A percentile compares a stretch with the other conserved stretches of the same genome.
Evolutionary conservation across 2,888 invertebrate genomes (phyloP).

Genomic region (Calameuta pallipes): DNA sequence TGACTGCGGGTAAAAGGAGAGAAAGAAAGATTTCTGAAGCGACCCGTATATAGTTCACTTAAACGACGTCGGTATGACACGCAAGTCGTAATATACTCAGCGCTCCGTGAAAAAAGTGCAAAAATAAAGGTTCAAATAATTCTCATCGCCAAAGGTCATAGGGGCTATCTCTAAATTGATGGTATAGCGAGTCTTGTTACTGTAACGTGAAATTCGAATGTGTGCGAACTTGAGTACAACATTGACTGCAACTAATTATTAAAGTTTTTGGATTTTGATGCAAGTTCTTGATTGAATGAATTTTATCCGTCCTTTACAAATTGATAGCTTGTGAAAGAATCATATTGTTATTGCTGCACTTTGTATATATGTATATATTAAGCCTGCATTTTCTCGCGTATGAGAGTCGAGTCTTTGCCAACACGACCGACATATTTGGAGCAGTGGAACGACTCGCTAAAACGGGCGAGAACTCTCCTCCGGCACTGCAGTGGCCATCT

Average conservation of each 20-base stretch:
- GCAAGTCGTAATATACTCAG: background rate
- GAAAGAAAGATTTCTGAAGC: background rate
- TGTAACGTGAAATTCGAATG: background rate
- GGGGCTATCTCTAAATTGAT: slow-evolving; percentile 15
- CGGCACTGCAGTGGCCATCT: slow-evolving; percentile 30
- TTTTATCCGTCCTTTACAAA: background rate
- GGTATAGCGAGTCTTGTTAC: slow-evolving; percentile 21
- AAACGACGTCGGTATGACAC: background rate
- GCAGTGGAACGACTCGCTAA: slow-evolving; percentile 35
- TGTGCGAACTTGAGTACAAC: background rate
- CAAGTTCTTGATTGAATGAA: background rate
- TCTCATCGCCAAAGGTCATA: slow-evolving; percentile 32
- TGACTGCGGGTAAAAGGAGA: background rate
- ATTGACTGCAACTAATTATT: background rate
- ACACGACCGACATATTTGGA: slow-evolving; percentile 39
- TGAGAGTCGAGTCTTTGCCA: slow-evolving; percentile 1
- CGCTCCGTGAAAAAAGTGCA: background rate
- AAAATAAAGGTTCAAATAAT: background rate
- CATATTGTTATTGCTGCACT: background rate
- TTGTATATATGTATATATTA: background rate
- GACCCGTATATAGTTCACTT: background rate
- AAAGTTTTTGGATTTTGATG: background rate
- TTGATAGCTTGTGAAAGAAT: background rate
- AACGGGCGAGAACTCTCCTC: slow-evolving; percentile 16
- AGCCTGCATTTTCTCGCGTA: background rate